Evolutionary conservation across 2,113 vertebrate species (phyloP), one percentile per base, ranked within the genome.

Genomic region (Xenus cinereus): DNA sequence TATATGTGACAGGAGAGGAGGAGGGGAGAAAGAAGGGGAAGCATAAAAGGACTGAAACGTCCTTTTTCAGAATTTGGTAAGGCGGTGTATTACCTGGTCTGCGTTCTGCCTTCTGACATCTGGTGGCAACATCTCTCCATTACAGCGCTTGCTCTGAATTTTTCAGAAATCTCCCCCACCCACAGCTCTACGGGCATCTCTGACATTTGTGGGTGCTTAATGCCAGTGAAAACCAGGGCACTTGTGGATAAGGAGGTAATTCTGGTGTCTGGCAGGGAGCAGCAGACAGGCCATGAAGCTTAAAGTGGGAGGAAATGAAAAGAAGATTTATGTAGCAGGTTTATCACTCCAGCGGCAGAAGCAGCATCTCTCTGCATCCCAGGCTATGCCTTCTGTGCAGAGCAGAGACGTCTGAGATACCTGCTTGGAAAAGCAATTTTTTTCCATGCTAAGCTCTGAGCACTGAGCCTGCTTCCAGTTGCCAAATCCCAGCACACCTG

Each of bases 111-210:
- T 92, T 79, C 95, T 97, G 94, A 95, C 96, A 97, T 80, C 96
- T 96, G 85, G 91, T 88, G 96, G 97, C 80, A 91, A 87, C 89
- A 80, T 35, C 45, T 50, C 74, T 84, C 89, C 64, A 97, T 84
- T 92, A 46, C 97, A 93, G 76, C 17, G 50, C 37, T 78, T 45
- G 39, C 51, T 62, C 76, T 37, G 50, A 74, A 39, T 87, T 90
- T 64, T 63, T 77, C 39, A 11, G 19, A 74, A 57, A 50, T 62
- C 19, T 35, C 7, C 26, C 2, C 35, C 18, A 3, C 2, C 3
- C 12, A 3, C 39, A 37, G 9, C 12, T 60, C 32, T 22, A 3
- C 2, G 5, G 41, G n/a, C 26, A 83, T 62, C n/a, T 92, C 37
- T 82, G 66, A 80, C 54, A 67, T 62, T 85, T 77, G 16, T 67